Evolutionary conservation across 2,888 invertebrate species (phyloP), one percentile per base, ranked within the genome.

Genomic region (Tenthredo livida): DNA sequence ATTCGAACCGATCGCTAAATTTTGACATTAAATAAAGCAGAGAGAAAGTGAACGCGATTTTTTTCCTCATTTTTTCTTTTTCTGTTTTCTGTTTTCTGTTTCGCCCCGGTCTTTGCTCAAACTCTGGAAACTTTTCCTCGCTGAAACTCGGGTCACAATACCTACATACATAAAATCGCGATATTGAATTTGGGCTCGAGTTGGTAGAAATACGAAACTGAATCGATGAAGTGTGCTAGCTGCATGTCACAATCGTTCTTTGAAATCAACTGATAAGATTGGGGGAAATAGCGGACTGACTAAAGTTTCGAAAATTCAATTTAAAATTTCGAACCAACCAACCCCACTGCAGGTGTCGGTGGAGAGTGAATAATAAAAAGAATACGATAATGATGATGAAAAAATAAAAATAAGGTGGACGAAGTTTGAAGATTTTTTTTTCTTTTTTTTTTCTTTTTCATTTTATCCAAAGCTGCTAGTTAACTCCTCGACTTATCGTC

Each of bases 401-500:
- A 25, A 1, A 25, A 25, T 21, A 12, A 61, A 61, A 61, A 61
- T 61, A 25, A 61, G 2, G 12, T 12, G 3, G 21, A 25, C 4
- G 25, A 61, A 25, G 25, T 61, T 54, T n/a, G 0, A 2, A 61
- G 21, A 12, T 25, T 25, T 61, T 61, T 61, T 10, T 7, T 37
- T 37, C 2, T 7, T 37, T 37, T 1, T 37, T 37, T 37, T 37
- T 7, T 37, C 0, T 7, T 37, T 37, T 7, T 33, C 33, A n/a
- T 33, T 61, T 61, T 58, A 29, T 61, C 12, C 61, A 10, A 25
- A 7, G 61, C 61, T 61, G 21, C 61, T 25, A 7, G 61, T 61
- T 61, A 61, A 25, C 61, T 61, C 12, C 61, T 61, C 61, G 61
- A 61, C 61, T 61, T 61, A 61, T 61, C 25, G 61, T 61, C 61